Percentiles rank a stretch among this genome's conserved stretches.
Conservation (phyloP, 2,113 vertebrate genomes). For the Pollachius pollachius region DNA sequence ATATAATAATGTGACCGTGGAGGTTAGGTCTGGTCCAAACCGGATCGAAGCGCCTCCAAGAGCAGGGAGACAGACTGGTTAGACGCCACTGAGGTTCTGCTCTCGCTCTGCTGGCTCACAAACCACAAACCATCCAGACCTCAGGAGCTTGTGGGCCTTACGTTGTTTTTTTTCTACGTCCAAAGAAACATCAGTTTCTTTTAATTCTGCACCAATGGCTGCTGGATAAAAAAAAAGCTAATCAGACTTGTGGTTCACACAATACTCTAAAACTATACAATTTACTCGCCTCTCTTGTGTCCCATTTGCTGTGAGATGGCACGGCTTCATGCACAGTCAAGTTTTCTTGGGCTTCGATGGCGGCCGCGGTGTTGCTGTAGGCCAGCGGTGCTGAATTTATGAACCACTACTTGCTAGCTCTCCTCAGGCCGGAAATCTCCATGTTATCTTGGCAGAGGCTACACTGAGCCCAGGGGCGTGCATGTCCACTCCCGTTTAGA, state of each 20-base stretch:
- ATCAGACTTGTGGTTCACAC: constrained; percentile 9
- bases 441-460: constrained; percentile 45
- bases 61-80: constrained; percentile 5
- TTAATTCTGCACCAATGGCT: neutral
- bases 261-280: neutral
- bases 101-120: neutral
- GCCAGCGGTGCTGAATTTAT: constrained; percentile 27
- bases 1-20: constrained; percentile 29
- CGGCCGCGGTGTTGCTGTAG: constrained; percentile 47
- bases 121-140: constrained; percentile 21
- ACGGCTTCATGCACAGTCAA: constrained; percentile 31
- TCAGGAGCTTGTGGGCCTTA: neutral
- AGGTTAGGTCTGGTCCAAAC: constrained; percentile 52
- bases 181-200: constrained; percentile 4
- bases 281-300: neutral
- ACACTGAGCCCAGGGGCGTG: constrained; percentile 20
- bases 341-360: constrained; percentile 35
- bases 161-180: constrained; percentile 1
- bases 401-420: constrained; percentile 31
- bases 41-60: constrained; percentile 29
- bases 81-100: constrained; percentile 5
- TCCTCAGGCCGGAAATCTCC: constrained; percentile 39
- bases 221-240: constrained; percentile 6
- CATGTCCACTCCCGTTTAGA: constrained; percentile 17
- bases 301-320: constrained; percentile 13